Conservation (phyloP, 2,113 vertebrate species). For the Myotis yumanensis region DNA sequence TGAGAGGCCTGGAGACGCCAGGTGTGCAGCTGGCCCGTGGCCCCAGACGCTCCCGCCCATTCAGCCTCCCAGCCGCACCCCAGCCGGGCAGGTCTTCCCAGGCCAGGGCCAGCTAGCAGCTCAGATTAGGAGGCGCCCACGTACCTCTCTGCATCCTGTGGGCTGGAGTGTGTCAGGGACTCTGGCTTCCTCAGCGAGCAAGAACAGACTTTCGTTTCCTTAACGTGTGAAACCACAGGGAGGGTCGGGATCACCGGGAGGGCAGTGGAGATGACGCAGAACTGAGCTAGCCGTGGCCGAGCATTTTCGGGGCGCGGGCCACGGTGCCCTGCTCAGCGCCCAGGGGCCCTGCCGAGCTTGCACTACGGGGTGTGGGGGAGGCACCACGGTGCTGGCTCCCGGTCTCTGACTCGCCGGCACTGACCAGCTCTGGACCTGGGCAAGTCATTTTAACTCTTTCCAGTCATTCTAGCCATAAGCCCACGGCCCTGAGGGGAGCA, state of each 20-base stretch:
- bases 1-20: neutral
- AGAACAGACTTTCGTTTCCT: neutral
- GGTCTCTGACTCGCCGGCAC: neutral
- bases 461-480: neutral
- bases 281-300: accelerated
- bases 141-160: neutral
- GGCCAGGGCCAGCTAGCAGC: neutral
- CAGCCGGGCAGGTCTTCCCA: neutral
- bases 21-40: neutral
- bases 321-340: neutral
- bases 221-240: neutral
- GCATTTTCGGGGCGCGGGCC: accelerated
- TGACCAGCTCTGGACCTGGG: neutral
- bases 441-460: neutral
- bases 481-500: neutral
- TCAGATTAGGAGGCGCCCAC: neutral
- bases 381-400: neutral
- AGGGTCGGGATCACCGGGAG: neutral
- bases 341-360: neutral
- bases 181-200: neutral
- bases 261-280: neutral
- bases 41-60: neutral
- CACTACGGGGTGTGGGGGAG: accelerated
- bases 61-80: neutral
- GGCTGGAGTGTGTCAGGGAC: no score